Evolutionary conservation across 2,888 invertebrate genomes (phyloP).

Genomic region (Apamea crenata): DNA sequence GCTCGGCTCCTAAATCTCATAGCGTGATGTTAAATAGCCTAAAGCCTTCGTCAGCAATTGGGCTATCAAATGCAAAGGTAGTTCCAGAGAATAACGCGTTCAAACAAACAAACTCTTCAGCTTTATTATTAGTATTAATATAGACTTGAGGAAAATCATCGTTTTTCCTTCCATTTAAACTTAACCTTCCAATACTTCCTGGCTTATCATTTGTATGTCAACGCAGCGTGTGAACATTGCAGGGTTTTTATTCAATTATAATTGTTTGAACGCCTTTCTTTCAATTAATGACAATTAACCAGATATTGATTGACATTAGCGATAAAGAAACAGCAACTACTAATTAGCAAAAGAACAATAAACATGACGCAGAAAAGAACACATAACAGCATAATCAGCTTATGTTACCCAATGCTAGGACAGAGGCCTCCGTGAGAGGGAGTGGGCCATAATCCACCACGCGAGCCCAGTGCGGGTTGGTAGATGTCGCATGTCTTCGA

Average conservation of each 20-base stretch:
- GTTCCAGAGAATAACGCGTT: background rate
- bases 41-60: too few species aligned
- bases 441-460: too few species aligned
- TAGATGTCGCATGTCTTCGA: too few species aligned
- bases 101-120: background rate
- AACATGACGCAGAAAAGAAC: too few species aligned
- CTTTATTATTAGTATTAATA: background rate
- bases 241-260: conserved; percentile 8
- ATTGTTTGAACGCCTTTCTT: conserved; percentile 21
- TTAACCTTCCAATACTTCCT: conserved; percentile 45
- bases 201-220: conserved; percentile 46
- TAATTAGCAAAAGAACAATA: background rate
- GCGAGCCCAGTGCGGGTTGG: too few species aligned
- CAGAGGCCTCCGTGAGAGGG: too few species aligned
- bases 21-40: background rate
- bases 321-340: background rate
- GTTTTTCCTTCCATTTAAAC: conserved; percentile 38
- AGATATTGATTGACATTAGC: background rate
- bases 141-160: conserved; percentile 45
- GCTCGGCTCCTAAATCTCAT: background rate
- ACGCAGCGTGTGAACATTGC: conserved; percentile 7
- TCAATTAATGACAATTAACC: background rate
- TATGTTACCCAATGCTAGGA: too few species aligned
- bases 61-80: background rate
- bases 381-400: too few species aligned